Evolutionary conservation across 2,113 vertebrate species (phyloP), one percentile per base, ranked within the genome.

Genomic region (Ochotona curzoniae): DNA sequence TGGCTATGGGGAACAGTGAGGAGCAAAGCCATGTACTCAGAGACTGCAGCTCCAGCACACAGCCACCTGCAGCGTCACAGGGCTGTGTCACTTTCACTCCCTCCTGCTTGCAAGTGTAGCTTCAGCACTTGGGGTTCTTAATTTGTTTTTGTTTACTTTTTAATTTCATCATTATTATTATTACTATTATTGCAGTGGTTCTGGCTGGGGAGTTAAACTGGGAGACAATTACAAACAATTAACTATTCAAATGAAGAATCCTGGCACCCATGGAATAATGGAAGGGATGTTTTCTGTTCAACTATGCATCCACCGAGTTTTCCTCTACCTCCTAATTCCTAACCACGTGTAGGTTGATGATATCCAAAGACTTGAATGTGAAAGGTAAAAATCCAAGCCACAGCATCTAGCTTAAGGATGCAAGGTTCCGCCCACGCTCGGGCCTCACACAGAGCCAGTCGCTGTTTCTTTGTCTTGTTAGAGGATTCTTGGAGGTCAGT

Each of bases 221-320:
- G 30, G 44, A 85, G 47, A 8, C 14, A 47, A 60, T 20, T 6
- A 7, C 2, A 1, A 28, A 28, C 15, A 67, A 57, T 61, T 44
- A 4, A 49, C 28, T 18, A 17, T 0, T 60, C 32, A 32, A 67
- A 51, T 35, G 7, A 69, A 67, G 64, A 82, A 60, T 18, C 12
- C 13, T 5, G 11, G 10, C 26, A 4, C 7, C 1, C 7, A 8
- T 0, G 7, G 38, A 61, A 44, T 18, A 7, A 25, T 0, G 20
- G 7, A 30, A 63, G 83, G 49, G n/a, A 64, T 38, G 10, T 2
- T 0, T 28, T 3, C 44, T 32, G 9, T 47, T 30, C 32, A 32
- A 30, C 47, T 7, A 35, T 9, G 8, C 60, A 1, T 18, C 25
- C 12, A 13, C 5, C 28, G 14, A 28, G 17, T 12, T 30, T 7